Evolutionary conservation across 2,888 invertebrate species (phyloP).

Genomic region (Stenotaenia linearis): DNA sequence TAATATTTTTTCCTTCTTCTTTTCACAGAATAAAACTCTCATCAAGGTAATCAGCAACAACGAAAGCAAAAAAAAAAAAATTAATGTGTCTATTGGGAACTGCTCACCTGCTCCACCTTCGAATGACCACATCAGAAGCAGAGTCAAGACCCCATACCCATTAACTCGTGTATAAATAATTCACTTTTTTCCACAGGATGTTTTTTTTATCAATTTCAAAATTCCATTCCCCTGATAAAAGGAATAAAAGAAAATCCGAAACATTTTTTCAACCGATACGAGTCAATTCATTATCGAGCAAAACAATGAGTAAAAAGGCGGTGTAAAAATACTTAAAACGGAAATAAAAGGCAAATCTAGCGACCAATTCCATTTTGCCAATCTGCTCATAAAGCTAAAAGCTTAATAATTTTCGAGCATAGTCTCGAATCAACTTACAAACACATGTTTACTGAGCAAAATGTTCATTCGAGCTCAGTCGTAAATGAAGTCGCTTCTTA

Average conservation of each 20-base stretch:
- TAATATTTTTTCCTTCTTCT: not conserved
- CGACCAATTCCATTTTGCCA: not conserved
- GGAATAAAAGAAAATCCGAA: not conserved
- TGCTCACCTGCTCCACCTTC: conserved; percentile 11
- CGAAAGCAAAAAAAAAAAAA: not conserved
- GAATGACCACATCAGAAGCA: conserved; percentile 15
- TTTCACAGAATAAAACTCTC: conserved; percentile 13
- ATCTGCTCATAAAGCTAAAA: conserved; percentile 15
- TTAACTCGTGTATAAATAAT: not conserved
- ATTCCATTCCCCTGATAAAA: no score
- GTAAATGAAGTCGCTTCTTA: conserved; percentile 19
- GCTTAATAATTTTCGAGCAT: conserved; percentile 11
- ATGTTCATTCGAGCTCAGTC: not conserved
- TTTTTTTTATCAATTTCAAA: not conserved
- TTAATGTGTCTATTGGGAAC: not conserved
- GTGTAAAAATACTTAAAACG: not conserved
- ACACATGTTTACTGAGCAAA: conserved; percentile 19
- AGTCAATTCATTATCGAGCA: not conserved
- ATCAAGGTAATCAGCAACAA: conserved; percentile 9
- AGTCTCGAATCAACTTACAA: conserved; percentile 13
- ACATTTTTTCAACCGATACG: not conserved
- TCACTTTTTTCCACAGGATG: not conserved
- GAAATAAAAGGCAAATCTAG: not conserved
- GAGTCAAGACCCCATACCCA: not conserved
- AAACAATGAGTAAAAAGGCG: not conserved